Evolutionary conservation across 2,888 invertebrate genomes (phyloP).

Genomic region (Drosophila leonis): DNA sequence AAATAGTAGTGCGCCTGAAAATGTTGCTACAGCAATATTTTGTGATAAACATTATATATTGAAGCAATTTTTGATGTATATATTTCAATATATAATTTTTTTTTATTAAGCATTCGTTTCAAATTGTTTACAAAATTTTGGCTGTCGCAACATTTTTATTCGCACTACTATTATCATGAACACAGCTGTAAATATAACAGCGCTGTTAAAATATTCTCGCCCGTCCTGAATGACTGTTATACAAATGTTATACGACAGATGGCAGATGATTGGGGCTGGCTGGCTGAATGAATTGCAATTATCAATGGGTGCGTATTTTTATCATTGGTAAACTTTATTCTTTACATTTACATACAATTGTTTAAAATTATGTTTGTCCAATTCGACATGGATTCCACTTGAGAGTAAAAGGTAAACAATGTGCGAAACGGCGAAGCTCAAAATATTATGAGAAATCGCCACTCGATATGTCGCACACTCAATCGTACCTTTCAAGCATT

Average conservation of each 20-base stretch:
- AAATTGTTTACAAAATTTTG: no score
- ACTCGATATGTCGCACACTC: slow-evolving; percentile 12
- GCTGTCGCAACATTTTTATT: no score
- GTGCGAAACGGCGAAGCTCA: slow-evolving; percentile 18
- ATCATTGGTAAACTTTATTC: slow-evolving; percentile 79
- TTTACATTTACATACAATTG: slow-evolving; percentile 73
- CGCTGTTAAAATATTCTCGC: no score
- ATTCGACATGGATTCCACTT: slow-evolving; percentile 52
- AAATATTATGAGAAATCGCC: neutral
- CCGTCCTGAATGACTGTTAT: slow-evolving; percentile 48
- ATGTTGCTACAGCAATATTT: no score
- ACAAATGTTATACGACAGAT: slow-evolving; percentile 43
- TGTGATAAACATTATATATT: no score
- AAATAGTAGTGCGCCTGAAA: no score
- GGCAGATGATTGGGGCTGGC: slow-evolving; percentile 55
- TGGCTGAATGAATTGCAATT: slow-evolving; percentile 33
- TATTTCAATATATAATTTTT: no score
- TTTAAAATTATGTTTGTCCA: slow-evolving; percentile 71
- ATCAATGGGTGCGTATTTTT: slow-evolving; percentile 55
- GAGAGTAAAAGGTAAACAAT: slow-evolving; percentile 36
- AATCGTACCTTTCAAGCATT: slow-evolving; percentile 20
- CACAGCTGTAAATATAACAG: no score
- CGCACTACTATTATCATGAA: no score
- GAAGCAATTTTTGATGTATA: no score
- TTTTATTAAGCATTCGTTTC: no score